A percentile compares a stretch with the other conserved stretches of the same genome.
Evolutionary conservation across 2,797 vertebrate species (phyloP).

Genomic region (Neomorphus geoffroyi): DNA sequence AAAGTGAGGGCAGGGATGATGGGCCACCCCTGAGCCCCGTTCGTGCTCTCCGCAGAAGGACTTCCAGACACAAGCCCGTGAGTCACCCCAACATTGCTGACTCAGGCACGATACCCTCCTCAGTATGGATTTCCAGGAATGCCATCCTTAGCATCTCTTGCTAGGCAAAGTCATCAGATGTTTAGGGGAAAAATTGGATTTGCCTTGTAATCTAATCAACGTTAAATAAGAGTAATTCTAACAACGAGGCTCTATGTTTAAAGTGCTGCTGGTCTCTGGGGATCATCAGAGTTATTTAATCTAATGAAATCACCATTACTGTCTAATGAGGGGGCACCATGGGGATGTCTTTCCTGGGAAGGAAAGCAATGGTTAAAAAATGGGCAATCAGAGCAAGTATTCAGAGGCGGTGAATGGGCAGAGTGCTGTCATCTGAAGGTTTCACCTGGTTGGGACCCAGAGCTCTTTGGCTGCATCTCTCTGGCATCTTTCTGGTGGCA

Average conservation of each 20-base stretch:
- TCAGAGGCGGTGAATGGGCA: background rate
- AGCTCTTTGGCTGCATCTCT: background rate
- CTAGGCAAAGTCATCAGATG: conserved; percentile 13
- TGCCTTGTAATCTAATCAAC: conserved; percentile 70
- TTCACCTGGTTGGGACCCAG: background rate
- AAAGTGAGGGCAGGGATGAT: fast-evolving
- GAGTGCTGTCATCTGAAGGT: background rate
- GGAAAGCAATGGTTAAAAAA: conserved; percentile 20
- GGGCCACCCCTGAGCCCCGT: background rate
- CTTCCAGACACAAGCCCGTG: background rate
- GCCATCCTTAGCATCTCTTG: background rate
- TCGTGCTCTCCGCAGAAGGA: fast-evolving
- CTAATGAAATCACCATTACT: conserved; percentile 65
- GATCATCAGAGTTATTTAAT: conserved; percentile 66
- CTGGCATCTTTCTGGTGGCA: background rate
- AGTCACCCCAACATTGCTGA: background rate
- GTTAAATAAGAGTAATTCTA: conserved; percentile 67
- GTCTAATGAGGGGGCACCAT: conserved; percentile 36
- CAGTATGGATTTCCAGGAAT: conserved; percentile 30
- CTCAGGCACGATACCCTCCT: background rate
- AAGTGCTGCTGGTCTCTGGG: conserved; percentile 63
- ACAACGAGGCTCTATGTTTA: conserved; percentile 32
- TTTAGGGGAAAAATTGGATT: conserved; percentile 58
- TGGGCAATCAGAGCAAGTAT: background rate
- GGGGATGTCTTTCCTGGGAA: background rate